These are phyloP conservation scores for Nymphalis polychloros DNA, from an alignment of 2,888 invertebrate species.

Conservation along the genomic window DNA sequence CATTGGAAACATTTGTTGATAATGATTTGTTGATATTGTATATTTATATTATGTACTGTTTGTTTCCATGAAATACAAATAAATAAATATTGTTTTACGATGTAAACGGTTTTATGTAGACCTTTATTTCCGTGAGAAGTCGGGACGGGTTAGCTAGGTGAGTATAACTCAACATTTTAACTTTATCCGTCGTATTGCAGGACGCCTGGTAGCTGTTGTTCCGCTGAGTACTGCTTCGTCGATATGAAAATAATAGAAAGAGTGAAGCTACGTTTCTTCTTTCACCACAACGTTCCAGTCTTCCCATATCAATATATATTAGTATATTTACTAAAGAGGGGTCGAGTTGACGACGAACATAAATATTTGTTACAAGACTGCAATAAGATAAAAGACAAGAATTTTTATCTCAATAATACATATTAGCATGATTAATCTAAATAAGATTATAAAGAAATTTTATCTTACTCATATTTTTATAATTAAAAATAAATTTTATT, in stretches of 20 bases:
- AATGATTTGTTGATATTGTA: no score
- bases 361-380: conserved; percentile 74
- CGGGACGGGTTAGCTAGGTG: no score
- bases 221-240: conserved; percentile 75
- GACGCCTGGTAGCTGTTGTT: conserved; percentile 75
- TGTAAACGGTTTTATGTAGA: no score
- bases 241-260: conserved; percentile 77
- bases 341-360: conserved; percentile 67
- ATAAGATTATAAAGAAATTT: conserved; percentile 10
- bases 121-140: no score
- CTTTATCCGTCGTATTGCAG: conserved; percentile 44
- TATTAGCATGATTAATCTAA: conserved; percentile 47
- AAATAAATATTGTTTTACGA: no score
- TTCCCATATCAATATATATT: conserved; percentile 76
- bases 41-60: no score
- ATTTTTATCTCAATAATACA: conserved; percentile 69
- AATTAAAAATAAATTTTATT: neutral
- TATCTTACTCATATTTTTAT: neutral
- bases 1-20: no score
- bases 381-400: conserved; percentile 62
- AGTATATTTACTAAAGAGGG: conserved; percentile 68
- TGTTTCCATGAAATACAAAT: no score
- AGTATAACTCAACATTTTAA: neutral
- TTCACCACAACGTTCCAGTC: conserved; percentile 74
- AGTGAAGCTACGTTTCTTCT: conserved; percentile 72